Evolutionary conservation across 2,113 vertebrate species (phyloP).

Genomic region (Zapornia atra): DNA sequence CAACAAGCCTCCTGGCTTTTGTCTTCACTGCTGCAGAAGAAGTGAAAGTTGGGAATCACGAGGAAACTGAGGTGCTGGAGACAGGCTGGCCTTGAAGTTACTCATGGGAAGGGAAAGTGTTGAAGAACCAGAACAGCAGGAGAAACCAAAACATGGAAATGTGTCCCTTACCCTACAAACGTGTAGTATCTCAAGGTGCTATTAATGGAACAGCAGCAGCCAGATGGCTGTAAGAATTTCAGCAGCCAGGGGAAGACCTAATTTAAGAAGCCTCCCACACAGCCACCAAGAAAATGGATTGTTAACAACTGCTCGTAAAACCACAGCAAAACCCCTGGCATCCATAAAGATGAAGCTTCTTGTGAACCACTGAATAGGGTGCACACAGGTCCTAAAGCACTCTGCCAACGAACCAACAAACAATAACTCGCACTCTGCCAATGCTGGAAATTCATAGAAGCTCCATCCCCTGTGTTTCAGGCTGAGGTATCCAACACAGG

Average conservation of each 20-base stretch:
- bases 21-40: neutral
- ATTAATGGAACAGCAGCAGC: conserved; percentile 10
- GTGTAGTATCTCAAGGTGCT: neutral
- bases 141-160: conserved; percentile 38
- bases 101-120: conserved; percentile 31
- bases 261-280: conserved; percentile 3
- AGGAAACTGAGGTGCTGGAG: neutral
- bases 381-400: neutral
- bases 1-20: neutral
- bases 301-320: neutral
- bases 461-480: neutral
- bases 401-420: neutral
- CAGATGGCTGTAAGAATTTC: neutral
- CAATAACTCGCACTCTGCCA: neutral
- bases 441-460: neutral
- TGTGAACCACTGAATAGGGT: neutral
- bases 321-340: neutral
- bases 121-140: conserved; percentile 53
- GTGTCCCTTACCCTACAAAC: neutral
- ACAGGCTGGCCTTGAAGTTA: neutral
- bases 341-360: neutral
- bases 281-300: neutral
- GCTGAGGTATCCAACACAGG: neutral
- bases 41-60: neutral
- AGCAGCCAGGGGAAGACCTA: neutral